These are phyloP conservation scores for Hippopotamus amphibius DNA, from an alignment of 2,113 vertebrate species.

Conservation along the genomic window DNA sequence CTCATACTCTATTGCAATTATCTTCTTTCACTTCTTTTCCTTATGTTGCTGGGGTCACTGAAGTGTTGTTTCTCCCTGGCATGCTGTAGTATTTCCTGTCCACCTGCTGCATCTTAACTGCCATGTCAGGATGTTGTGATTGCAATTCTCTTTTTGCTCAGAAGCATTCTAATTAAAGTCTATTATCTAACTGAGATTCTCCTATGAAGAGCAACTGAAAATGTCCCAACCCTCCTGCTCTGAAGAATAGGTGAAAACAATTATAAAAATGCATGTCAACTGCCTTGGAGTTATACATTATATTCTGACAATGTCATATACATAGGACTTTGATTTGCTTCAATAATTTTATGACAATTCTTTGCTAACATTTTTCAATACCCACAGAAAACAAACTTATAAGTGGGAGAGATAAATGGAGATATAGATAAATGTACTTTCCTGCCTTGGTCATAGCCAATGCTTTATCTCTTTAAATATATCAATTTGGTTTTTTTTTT, in stretches of 20 bases:
- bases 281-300: background rate
- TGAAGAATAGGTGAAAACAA: background rate
- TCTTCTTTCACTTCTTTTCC: background rate
- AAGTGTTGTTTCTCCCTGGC: background rate
- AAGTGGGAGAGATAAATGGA: background rate
- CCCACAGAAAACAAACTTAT: background rate
- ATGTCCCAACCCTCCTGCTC: background rate
- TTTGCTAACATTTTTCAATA: background rate
- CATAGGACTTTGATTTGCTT: background rate
- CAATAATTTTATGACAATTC: background rate
- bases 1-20: background rate
- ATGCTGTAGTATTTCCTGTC: background rate
- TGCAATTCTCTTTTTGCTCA: background rate
- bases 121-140: background rate
- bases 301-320: background rate
- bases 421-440: background rate
- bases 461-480: background rate
- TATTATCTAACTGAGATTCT: background rate
- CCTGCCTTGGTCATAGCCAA: background rate
- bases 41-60: background rate
- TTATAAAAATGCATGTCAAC: background rate
- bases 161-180: background rate
- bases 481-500: background rate
- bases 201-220: background rate
- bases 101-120: background rate